Base-by-base conservation (phyloP, 2,113 vertebrate genomes). In the Bolborhynchus lineola region DNA sequence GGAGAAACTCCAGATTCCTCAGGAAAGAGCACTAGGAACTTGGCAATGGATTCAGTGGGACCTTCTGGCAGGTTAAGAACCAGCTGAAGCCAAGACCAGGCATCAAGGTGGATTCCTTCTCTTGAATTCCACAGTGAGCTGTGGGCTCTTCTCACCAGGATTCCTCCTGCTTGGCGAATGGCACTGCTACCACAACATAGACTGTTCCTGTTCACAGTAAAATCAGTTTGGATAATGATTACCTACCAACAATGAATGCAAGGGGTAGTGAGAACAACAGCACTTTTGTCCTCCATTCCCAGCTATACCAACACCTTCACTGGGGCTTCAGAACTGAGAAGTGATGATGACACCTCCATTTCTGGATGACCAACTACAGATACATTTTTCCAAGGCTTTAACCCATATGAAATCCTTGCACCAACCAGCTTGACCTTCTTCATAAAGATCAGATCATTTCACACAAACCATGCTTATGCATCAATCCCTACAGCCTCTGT, bases 251-350 rank as follows among this genome's bases (percentile, higher is more conserved):
- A 68, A 42, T 39, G 55, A 83, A 31, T 31, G 11, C 17, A 74
- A 7, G 17, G 13, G 20, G 11, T 64, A 31, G 10, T 60, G 31
- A 83, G 50, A 90, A 35, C 39, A 44, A 33, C 2, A 3, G 11
- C 13, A 50, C 24, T 75, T 35, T 21, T 37, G 15, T 21, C 24
- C 8, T 44, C 42, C 42, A 6, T 65, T 57, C 16, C 39, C 74
- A 79, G 69, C 11, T 63, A 37, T 7, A 17, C 42, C 55, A 57
- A 6, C 0, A 0, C n/a, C 13, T 68, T 33, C 78, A 39, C 6
- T 15, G 11, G 3, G 29, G 7, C 31, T 91, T 62, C 93, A 77
- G 37, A 88, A 74, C 26, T 41, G 16, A 71, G 14, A 16, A 42
- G 24, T 0, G 1, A 78, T 52, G 71, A 47, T 0, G 5, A 39